Base-by-base conservation (phyloP, 2,113 vertebrate genomes). In the Corydoras maculifer region DNA sequence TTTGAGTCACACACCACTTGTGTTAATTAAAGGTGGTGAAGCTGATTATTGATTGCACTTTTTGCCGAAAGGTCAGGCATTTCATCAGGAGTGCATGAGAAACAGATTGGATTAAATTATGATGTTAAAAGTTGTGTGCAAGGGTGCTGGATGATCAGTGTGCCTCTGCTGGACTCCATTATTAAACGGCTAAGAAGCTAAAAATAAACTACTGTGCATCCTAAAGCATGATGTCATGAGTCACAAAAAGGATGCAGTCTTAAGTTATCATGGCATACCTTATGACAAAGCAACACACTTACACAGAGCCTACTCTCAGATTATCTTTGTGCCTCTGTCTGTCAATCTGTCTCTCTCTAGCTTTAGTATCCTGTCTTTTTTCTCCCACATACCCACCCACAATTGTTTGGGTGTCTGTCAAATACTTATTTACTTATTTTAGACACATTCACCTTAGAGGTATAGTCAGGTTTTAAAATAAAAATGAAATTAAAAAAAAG, bases 11-110 rank as follows among this genome's bases (percentile, higher is more conserved):
- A 83, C 78, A 77, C 67, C 18, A 77, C 71, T 63, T 49, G 79
- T 82, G 82, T 83, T 88, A 83, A 87, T 88, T 86, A 82, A 75
- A 73, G 83, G 81, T 76, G 75, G 78, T 65, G 86, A 86, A 84
- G 72, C 81, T 76, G 77, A 78, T 82, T 84, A 87, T 86, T 88
- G 86, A 90, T 86, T 82, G 82, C 83, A 86, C 80, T 85, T 84
- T 85, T 78, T 57, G 43, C 62, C 59, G 64, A 87, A 90, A 89
- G 88, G 85, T 88, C 87, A 88, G 82, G 81, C 79, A 82, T 89
- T 85, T 77, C 68, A 86, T 85, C 73, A 75, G 80, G 81, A 72
- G 79, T 43, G 61, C 77, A 72, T 68, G 68, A 74, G 65, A 58
- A 69, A 69, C 65, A 51, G 58, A 75, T 66, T 58, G 75, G 79